These are phyloP conservation scores for Psittacula echo DNA, from an alignment of 2,797 vertebrate species.

Conservation along the genomic window DNA sequence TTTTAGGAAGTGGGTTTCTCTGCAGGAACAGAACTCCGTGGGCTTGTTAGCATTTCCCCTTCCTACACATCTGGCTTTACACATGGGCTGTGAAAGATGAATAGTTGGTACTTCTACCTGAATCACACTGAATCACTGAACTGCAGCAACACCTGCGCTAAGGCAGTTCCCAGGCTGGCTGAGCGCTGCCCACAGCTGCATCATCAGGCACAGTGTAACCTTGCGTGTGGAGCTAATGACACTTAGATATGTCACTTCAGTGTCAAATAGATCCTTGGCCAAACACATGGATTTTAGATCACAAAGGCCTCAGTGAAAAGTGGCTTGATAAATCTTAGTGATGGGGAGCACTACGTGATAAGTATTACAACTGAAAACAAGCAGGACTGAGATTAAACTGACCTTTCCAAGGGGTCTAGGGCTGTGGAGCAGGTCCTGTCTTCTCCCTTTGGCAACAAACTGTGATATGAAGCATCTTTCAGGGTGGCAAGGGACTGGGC, in stretches of 20 bases:
- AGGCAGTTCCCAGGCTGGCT: neutral
- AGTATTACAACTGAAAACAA: neutral
- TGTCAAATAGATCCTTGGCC: neutral
- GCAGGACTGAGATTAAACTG: neutral
- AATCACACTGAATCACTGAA: neutral
- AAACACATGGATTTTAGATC: neutral
- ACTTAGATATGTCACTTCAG: neutral
- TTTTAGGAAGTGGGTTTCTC: neutral
- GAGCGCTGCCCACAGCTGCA: neutral
- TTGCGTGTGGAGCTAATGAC: neutral
- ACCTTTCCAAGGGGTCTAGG: neutral
- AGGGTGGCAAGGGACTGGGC: neutral
- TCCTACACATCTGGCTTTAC: neutral
- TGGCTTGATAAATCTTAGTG: neutral
- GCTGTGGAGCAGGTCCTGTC: neutral
- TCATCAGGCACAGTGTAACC: accelerated
- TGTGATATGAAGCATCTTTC: neutral
- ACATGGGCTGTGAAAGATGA: neutral
- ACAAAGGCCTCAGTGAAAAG: neutral
- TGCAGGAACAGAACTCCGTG: neutral
- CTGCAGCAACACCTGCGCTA: accelerated
- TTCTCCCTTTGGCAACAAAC: neutral
- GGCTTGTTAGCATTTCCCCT: neutral
- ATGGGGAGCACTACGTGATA: neutral
- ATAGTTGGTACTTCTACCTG: neutral